Conservation (phyloP, 2,797 vertebrate species). For the Periparus ater region DNA sequence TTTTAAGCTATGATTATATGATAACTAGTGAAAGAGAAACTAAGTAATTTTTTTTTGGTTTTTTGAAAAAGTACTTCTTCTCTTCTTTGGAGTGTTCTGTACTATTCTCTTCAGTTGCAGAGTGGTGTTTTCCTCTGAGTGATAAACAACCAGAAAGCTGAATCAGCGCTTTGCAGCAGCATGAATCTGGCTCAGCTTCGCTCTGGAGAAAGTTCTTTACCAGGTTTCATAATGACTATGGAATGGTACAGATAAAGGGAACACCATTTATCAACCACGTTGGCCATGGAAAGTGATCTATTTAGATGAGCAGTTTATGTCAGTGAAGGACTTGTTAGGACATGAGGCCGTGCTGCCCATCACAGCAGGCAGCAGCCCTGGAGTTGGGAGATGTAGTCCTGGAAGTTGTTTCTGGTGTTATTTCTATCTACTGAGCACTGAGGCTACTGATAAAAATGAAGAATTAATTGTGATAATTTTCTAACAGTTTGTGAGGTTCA, state of each 20-base stretch:
- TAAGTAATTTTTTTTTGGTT: neutral
- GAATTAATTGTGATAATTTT: neutral
- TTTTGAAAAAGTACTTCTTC: neutral
- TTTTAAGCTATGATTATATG: neutral
- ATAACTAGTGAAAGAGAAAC: neutral
- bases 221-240: neutral
- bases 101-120: neutral
- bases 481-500: neutral
- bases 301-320: neutral
- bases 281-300: neutral
- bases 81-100: neutral
- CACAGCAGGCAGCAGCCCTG: neutral
- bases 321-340: neutral
- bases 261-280: neutral
- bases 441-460: neutral
- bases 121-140: neutral
- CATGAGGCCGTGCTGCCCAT: neutral
- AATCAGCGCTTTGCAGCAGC: neutral
- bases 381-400: neutral
- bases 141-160: neutral
- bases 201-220: slow-evolving; percentile 19
- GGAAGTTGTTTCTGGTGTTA: neutral
- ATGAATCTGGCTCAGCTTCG: slow-evolving; percentile 5
- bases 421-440: neutral
- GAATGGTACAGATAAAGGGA: slow-evolving; percentile 14